phyloP scores from a whole-genome alignment of 2,888 invertebrate species.

The Agrotis exclamationis region DNA sequence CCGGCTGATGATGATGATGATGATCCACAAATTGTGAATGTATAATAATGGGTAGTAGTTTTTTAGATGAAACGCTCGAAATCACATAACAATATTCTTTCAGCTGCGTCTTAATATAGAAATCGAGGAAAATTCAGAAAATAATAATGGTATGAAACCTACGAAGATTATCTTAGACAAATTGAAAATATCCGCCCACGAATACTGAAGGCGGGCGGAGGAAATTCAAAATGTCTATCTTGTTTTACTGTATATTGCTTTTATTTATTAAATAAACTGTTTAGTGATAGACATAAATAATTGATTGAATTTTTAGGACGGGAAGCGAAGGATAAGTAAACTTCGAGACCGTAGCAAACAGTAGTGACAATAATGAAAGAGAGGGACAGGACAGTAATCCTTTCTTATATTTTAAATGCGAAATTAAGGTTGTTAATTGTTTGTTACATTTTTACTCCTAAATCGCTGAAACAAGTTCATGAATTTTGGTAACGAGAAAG shows the following conservation, averaged over 20 bases:
- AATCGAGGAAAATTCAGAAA: constrained; percentile 1
- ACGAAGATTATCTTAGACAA: constrained; percentile 24
- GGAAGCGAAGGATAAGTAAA: neutral
- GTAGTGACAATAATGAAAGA: too few relatives aligned
- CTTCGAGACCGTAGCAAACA: too few relatives aligned
- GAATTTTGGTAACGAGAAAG: too few relatives aligned
- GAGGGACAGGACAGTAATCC: too few relatives aligned
- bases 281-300: neutral
- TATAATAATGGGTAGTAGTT: too few relatives aligned
- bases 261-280: constrained; percentile 7
- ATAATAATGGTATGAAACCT: neutral
- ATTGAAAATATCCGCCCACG: constrained; percentile 27
- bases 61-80: neutral
- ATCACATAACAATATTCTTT: constrained; percentile 11
- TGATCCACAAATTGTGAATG: too few relatives aligned
- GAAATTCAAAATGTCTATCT: constrained; percentile 26
- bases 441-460: too few relatives aligned
- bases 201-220: neutral
- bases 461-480: too few relatives aligned
- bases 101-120: neutral
- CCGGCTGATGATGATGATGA: too few relatives aligned
- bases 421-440: too few relatives aligned
- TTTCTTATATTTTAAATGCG: too few relatives aligned
- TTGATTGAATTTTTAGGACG: neutral
- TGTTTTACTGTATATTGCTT: constrained; percentile 1